phyloP scores from a whole-genome alignment of 2,888 invertebrate genomes.

The Eristalis arbustorum region DNA sequence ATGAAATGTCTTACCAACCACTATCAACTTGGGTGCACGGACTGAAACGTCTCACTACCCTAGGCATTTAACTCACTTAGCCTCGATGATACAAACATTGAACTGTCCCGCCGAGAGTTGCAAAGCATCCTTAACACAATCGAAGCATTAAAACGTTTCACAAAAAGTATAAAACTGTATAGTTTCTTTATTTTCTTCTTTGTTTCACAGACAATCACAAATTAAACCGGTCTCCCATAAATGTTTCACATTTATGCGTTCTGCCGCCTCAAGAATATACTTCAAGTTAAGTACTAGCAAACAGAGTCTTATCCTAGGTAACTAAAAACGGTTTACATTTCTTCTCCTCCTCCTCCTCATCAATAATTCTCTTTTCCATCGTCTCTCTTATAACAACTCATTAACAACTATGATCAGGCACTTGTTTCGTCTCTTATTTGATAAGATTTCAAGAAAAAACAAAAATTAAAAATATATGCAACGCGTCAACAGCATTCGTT shows the following conservation, averaged over 20 bases:
- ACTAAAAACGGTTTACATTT: background rate
- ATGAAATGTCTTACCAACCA: too few relatives aligned
- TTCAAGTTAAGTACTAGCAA: slow-evolving; percentile 52
- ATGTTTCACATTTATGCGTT: slow-evolving; percentile 34
- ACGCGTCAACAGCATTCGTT: slow-evolving; percentile 5
- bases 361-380: too few relatives aligned
- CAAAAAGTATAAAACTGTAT: slow-evolving; percentile 64
- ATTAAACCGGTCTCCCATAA: slow-evolving; percentile 10
- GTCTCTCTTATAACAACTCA: background rate
- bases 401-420: slow-evolving; percentile 53
- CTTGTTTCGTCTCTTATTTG: slow-evolving; percentile 51
- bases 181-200: slow-evolving; percentile 26
- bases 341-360: background rate
- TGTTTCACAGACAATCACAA: slow-evolving; percentile 44
- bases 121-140: background rate
- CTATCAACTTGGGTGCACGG: too few relatives aligned
- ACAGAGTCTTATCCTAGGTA: slow-evolving; percentile 21
- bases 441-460: slow-evolving; percentile 12
- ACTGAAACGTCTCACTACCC: too few relatives aligned
- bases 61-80: too few relatives aligned
- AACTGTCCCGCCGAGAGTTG: too few relatives aligned
- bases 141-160: background rate
- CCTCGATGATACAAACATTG: too few relatives aligned
- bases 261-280: slow-evolving; percentile 6
- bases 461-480: background rate